A percentile compares a stretch with the other conserved stretches of the same genome.
Evolutionary conservation across 2,113 vertebrate genomes (phyloP).

Genomic region (Spilogale gracilis): DNA sequence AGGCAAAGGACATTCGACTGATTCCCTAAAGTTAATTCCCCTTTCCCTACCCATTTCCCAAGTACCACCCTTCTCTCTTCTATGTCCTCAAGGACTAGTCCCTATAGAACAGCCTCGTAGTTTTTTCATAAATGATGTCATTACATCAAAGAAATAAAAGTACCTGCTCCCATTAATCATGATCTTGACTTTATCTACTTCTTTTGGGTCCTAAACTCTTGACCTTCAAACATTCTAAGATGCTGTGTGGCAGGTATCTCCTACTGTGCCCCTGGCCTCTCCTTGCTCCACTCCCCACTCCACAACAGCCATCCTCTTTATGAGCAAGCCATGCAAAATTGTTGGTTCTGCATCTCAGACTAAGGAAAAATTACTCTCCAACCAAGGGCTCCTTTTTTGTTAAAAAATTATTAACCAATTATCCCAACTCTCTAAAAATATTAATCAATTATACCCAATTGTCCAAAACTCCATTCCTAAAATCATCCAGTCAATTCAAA

Average conservation of each 20-base stretch:
- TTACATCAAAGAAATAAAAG: constrained; percentile 19
- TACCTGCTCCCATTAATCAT: not conserved
- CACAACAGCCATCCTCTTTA: too few relatives aligned
- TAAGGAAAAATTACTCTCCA: not conserved
- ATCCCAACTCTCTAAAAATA: constrained; percentile 21
- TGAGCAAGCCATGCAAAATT: not conserved
- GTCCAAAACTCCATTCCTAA: not conserved
- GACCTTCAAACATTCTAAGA: not conserved
- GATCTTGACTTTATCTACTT: not conserved
- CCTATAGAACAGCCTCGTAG: not conserved
- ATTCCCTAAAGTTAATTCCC: not conserved
- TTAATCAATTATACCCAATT: not conserved
- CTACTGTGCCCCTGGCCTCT: not conserved
- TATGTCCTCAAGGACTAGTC: not conserved
- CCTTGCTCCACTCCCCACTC: not conserved
- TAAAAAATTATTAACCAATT: not conserved
- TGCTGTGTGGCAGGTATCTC: not conserved
- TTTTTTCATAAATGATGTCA: not conserved
- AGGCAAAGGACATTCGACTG: not conserved
- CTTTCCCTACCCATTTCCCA: not conserved
- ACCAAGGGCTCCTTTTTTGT: not conserved
- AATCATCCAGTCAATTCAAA: not conserved
- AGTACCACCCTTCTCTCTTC: not conserved
- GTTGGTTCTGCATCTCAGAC: not conserved
- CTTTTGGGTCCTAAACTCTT: not conserved